Evolutionary conservation across 2,888 invertebrate species (phyloP).

Genomic region (Hipparchia semele): DNA sequence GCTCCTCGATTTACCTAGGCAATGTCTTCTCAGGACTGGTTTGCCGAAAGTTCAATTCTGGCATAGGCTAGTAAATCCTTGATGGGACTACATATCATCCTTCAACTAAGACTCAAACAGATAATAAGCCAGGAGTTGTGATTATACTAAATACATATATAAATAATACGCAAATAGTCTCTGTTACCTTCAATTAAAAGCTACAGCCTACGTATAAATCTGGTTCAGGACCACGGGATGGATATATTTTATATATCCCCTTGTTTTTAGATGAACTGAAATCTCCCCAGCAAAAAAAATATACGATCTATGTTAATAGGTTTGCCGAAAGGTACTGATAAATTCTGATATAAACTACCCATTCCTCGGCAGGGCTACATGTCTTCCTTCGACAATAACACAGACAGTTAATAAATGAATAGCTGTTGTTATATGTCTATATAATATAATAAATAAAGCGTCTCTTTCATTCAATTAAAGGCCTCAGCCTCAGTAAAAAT

Average conservation of each 20-base stretch:
- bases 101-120: not conserved
- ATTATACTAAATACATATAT: slow-evolving; percentile 42
- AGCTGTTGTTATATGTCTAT: slow-evolving; percentile 59
- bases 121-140: slow-evolving; percentile 47
- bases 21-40: not conserved
- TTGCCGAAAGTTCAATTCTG: no score
- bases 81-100: no score
- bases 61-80: not conserved
- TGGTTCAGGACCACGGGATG: slow-evolving; percentile 29
- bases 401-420: slow-evolving; percentile 42
- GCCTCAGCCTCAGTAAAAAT: slow-evolving; percentile 39
- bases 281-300: no score
- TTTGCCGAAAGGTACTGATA: no score
- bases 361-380: not conserved
- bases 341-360: not conserved
- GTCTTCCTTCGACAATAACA: not conserved
- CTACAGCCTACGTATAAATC: slow-evolving; percentile 39
- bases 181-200: slow-evolving; percentile 56
- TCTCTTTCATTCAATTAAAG: slow-evolving; percentile 59
- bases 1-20: not conserved
- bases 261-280: no score
- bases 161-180: slow-evolving; percentile 70
- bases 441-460: slow-evolving; percentile 69
- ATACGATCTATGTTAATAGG: no score
- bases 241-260: no score